These are phyloP conservation scores for human (Homo sapiens) DNA, from an alignment of 2,113 vertebrate genomes.

Conservation along the genomic window DNA sequence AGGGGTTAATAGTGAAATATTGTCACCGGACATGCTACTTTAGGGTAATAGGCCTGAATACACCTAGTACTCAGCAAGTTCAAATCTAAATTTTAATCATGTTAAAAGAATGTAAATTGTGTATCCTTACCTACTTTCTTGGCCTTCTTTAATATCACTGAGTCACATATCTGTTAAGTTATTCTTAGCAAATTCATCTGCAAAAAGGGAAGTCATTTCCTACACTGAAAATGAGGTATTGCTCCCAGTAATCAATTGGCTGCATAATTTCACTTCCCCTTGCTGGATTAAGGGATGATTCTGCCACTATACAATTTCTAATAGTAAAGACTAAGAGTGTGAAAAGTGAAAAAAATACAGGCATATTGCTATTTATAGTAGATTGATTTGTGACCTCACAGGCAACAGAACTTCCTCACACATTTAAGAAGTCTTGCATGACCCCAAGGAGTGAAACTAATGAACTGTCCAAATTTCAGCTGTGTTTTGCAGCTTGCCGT, in stretches of 20 bases:
- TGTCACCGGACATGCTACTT: neutral
- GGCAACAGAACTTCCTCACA: slow-evolving; percentile 16
- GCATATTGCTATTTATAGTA: neutral
- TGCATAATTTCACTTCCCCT: slow-evolving; percentile 1
- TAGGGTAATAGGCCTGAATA: neutral
- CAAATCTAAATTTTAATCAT: slow-evolving; percentile 17
- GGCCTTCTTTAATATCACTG: neutral
- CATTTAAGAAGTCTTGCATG: slow-evolving; percentile 26
- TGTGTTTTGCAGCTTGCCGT: slow-evolving; percentile 39
- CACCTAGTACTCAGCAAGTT: neutral
- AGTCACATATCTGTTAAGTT: neutral
- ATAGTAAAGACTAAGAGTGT: neutral
- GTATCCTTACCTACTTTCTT: neutral
- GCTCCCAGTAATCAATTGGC: neutral
- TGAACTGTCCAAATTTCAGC: slow-evolving; percentile 43
- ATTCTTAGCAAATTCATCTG: slow-evolving; percentile 42
- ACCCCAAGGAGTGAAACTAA: slow-evolving; percentile 42
- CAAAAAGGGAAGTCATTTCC: neutral
- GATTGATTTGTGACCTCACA: neutral
- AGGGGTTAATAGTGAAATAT: neutral
- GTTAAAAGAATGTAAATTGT: slow-evolving; percentile 18
- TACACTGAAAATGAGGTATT: neutral
- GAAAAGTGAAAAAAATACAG: slow-evolving; percentile 5
- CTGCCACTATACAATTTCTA: neutral
- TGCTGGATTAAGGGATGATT: slow-evolving; percentile 10